Evolutionary conservation across 2,797 vertebrate genomes (phyloP).

Genomic region (Gymnoscopelus microlampas): DNA sequence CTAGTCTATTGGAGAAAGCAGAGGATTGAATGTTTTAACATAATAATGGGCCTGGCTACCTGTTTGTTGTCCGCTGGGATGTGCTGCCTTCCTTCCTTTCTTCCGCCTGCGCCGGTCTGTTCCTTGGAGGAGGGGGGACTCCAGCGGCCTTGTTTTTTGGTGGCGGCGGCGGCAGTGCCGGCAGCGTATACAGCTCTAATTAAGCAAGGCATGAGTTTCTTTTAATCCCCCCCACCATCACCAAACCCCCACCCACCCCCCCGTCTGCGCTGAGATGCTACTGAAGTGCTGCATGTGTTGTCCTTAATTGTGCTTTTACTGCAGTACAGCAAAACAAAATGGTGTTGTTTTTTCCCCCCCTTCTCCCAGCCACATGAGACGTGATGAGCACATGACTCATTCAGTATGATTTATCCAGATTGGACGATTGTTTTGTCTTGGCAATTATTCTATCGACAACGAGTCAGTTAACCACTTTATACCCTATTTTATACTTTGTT

Average conservation of each 20-base stretch:
- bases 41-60: slow-evolving; percentile 32
- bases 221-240: slow-evolving; percentile 30
- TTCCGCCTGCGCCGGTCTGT: not conserved
- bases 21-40: slow-evolving; percentile 35
- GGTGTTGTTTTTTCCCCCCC: slow-evolving; percentile 5
- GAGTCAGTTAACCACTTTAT: not conserved
- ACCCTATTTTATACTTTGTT: slow-evolving; percentile 13
- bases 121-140: slow-evolving; percentile 2
- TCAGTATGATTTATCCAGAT: not conserved
- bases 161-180: slow-evolving; percentile 39
- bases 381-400: not conserved
- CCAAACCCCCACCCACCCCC: too few relatives aligned
- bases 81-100: slow-evolving; percentile 32
- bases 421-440: not conserved
- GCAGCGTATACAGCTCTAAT: slow-evolving; percentile 50
- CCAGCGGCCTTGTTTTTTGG: slow-evolving; percentile 32
- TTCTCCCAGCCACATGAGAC: not conserved
- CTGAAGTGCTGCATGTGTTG: slow-evolving; percentile 53
- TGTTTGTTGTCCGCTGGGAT: slow-evolving; percentile 36
- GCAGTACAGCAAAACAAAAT: slow-evolving; percentile 49
- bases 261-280: slow-evolving; percentile 29
- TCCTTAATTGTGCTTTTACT: slow-evolving; percentile 44
- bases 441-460: not conserved
- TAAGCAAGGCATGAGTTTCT: slow-evolving; percentile 46
- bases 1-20: slow-evolving; percentile 19